Evolutionary conservation across 1,140 invertebrate species (phyloP).

Genomic region (Paramacrobiotus metropolitanus): DNA sequence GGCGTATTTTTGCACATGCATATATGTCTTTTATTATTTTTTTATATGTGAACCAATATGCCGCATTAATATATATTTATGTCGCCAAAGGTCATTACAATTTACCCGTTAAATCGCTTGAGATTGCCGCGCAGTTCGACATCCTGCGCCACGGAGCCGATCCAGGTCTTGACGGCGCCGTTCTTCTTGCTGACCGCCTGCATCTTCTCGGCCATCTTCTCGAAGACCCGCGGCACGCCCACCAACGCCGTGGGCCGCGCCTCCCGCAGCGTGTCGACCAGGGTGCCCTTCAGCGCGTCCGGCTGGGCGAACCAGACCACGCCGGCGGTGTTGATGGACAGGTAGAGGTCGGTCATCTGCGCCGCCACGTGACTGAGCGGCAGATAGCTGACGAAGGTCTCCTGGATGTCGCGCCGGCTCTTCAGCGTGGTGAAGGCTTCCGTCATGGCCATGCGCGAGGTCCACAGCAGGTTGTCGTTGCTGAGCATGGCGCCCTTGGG

Average conservation of each 20-base stretch:
- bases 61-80: too few relatives aligned
- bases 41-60: too few relatives aligned
- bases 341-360: conserved; percentile 15
- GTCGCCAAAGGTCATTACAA: too few relatives aligned
- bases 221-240: conserved; percentile 6
- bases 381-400: conserved; percentile 13
- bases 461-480: conserved; percentile 16
- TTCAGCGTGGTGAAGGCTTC: not conserved
- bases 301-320: conserved; percentile 16
- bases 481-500: too few relatives aligned
- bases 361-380: conserved; percentile 16
- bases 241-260: not conserved
- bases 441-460: conserved; percentile 1
- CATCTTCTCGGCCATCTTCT: conserved; percentile 3
- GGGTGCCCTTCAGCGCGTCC: too few relatives aligned
- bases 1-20: too few relatives aligned
- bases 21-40: too few relatives aligned
- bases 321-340: conserved; percentile 9
- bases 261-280: not conserved
- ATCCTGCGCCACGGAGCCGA: conserved; percentile 1
- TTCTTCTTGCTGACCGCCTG: not conserved
- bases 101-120: not conserved
- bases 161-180: too few relatives aligned
- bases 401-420: too few relatives aligned
- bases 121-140: not conserved